Percentiles rank a stretch among this genome's conserved stretches.
phyloP scores from a whole-genome alignment of 2,888 invertebrate species.

The Lepas anatifera region DNA sequence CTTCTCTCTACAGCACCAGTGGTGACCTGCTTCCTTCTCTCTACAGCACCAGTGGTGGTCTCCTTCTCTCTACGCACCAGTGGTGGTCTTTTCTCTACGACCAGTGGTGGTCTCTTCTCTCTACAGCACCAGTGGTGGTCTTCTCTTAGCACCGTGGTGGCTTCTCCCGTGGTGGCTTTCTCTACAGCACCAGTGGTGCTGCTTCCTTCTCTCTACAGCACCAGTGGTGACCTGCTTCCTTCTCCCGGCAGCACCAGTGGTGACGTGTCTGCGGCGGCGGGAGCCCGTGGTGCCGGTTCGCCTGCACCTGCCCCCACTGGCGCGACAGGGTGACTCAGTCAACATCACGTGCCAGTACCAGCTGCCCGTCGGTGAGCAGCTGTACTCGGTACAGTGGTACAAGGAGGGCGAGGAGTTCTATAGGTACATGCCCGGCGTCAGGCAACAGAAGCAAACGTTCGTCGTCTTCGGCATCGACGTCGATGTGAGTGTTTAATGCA shows the following conservation, averaged over 20 bases:
- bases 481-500: conserved; percentile 5
- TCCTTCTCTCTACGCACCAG: no score
- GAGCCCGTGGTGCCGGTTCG: background rate
- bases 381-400: conserved; percentile 13
- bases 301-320: conserved; percentile 4
- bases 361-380: background rate
- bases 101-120: no score
- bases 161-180: no score
- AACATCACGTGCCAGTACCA: background rate
- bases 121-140: no score
- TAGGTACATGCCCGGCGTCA: background rate
- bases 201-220: no score
- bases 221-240: no score
- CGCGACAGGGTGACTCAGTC: background rate
- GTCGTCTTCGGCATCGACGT: background rate
- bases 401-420: conserved; percentile 12
- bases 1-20: no score
- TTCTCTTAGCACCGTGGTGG: no score
- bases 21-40: no score
- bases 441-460: background rate
- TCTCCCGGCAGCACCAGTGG: background rate
- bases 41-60: no score
- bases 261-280: background rate
- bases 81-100: no score
- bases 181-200: no score